These are phyloP conservation scores for Erebia aethiops DNA, from an alignment of 2,888 invertebrate genomes.

Conservation along the genomic window DNA sequence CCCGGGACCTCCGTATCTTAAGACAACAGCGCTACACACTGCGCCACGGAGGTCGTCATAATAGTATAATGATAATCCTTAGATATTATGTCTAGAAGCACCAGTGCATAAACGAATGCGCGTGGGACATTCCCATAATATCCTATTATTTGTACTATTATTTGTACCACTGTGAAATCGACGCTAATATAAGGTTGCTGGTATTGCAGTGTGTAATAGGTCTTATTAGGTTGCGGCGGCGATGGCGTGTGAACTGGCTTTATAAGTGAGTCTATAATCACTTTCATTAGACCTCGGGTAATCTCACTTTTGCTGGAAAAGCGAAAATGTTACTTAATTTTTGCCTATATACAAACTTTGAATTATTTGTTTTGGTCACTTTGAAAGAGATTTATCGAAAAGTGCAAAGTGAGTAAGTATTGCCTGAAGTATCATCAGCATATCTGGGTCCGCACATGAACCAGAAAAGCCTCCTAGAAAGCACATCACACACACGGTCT, in stretches of 20 bases:
- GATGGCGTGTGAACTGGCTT: conserved; percentile 35
- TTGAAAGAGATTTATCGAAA: neutral
- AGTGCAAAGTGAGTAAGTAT: too few relatives aligned
- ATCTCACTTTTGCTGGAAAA: conserved; percentile 24
- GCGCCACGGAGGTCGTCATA: too few relatives aligned
- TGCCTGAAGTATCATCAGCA: too few relatives aligned
- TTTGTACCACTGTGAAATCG: conserved; percentile 23
- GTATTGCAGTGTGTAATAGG: conserved; percentile 25
- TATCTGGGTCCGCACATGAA: too few relatives aligned
- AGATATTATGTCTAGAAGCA: conserved; percentile 17
- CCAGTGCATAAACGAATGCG: conserved; percentile 23
- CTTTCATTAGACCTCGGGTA: conserved; percentile 30
- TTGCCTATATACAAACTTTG: neutral
- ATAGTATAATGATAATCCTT: too few relatives aligned
- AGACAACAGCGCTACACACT: too few relatives aligned
- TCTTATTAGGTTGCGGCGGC: conserved; percentile 28
- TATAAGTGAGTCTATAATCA: conserved; percentile 27
- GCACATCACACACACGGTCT: too few relatives aligned
- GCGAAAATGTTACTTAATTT: neutral
- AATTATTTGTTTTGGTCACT: neutral
- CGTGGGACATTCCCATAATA: conserved; percentile 26
- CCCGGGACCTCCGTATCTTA: too few relatives aligned
- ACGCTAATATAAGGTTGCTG: conserved; percentile 23
- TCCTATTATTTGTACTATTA: conserved; percentile 22
- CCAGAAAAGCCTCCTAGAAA: too few relatives aligned